A percentile compares a stretch with the other conserved stretches of the same genome.
These are phyloP conservation scores for Pithys albifrons DNA, from an alignment of 2,113 vertebrate genomes.

Conservation along the genomic window DNA sequence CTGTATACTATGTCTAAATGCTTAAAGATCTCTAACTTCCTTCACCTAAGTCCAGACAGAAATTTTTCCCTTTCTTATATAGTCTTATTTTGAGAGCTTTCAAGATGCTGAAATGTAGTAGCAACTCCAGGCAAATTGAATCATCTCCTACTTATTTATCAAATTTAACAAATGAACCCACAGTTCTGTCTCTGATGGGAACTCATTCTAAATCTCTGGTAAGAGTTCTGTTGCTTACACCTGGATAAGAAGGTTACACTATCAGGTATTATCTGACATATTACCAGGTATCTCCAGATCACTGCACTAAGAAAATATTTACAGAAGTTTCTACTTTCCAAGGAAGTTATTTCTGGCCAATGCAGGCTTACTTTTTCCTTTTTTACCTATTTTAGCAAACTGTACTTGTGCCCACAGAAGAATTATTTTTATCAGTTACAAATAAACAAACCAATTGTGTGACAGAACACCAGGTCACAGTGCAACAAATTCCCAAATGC, in stretches of 20 bases:
- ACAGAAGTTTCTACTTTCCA: not conserved
- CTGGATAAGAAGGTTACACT: not conserved
- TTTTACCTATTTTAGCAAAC: not conserved
- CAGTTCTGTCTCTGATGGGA: not conserved
- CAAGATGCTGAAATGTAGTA: not conserved
- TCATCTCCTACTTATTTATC: not conserved
- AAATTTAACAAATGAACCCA: not conserved
- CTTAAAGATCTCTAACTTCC: not conserved
- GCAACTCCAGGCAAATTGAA: not conserved
- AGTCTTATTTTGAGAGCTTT: not conserved
- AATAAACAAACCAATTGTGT: constrained; percentile 29
- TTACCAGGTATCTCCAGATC: not conserved
- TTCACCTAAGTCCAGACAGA: not conserved
- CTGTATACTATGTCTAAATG: not conserved
- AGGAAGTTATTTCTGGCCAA: constrained; percentile 1
- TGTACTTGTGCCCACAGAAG: not conserved
- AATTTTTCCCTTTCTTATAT: not conserved
- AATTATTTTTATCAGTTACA: constrained; percentile 31
- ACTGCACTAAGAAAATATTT: not conserved
- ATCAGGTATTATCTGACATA: not conserved
- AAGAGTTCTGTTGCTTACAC: not conserved
- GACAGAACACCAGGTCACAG: constrained; percentile 22
- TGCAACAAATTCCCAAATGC: constrained; percentile 17
- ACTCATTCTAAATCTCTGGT: not conserved
- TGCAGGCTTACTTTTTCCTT: not conserved